Evolutionary conservation across 1,140 invertebrate species (phyloP).

Genomic region (Halictus rubicundus): DNA sequence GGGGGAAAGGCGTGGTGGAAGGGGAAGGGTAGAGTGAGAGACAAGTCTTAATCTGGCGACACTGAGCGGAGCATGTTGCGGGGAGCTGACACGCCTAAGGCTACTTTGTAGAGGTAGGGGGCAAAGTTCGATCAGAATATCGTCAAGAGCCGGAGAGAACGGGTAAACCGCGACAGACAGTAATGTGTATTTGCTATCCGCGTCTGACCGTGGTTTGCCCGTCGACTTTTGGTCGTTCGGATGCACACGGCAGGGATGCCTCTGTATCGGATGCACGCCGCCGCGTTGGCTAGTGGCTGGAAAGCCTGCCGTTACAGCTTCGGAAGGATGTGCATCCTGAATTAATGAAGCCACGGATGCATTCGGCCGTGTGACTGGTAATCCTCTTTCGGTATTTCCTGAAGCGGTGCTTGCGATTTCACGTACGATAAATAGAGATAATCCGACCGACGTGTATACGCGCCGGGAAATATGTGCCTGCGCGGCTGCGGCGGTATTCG

Average conservation of each 20-base stretch:
- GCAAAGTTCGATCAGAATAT: background rate
- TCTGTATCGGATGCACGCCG: background rate
- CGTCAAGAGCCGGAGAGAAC: background rate
- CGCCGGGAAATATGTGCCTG: slow-evolving; percentile 42
- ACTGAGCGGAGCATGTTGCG: too few species aligned
- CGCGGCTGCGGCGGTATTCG: slow-evolving; percentile 5
- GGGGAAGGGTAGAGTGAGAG: too few species aligned
- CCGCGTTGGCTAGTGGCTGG: background rate
- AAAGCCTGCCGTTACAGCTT: slow-evolving; percentile 22
- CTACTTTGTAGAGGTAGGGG: background rate
- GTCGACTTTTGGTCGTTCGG: background rate
- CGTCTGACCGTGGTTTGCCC: background rate
- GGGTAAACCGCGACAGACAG: background rate
- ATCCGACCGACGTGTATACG: slow-evolving; percentile 38
- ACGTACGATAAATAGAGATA: slow-evolving; percentile 67
- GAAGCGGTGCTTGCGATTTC: slow-evolving; percentile 41
- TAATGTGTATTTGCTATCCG: slow-evolving; percentile 21
- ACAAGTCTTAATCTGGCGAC: too few species aligned
- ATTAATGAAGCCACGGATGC: slow-evolving; percentile 62
- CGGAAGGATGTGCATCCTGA: slow-evolving; percentile 50
- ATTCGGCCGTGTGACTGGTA: slow-evolving; percentile 56
- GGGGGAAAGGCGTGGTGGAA: too few species aligned
- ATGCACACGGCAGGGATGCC: background rate
- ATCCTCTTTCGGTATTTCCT: slow-evolving; percentile 58
- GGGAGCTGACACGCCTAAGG: too few species aligned